These are phyloP conservation scores for Rhynchotus rufescens DNA, from an alignment of 2,797 vertebrate species.

Conservation along the genomic window DNA sequence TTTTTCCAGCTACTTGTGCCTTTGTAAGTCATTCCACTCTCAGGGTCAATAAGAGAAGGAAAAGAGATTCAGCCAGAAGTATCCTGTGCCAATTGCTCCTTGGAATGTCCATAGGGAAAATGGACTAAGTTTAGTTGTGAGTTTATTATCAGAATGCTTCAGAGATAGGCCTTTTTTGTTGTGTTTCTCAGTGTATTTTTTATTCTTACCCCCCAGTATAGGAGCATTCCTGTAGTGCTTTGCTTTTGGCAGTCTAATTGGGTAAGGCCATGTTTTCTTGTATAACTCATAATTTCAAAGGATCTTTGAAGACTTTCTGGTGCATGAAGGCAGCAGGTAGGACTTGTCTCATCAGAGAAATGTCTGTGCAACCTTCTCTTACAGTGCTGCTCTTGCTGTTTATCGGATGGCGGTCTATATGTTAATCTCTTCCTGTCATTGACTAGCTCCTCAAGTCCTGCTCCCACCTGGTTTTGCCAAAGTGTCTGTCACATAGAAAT, in stretches of 20 bases:
- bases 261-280: background rate
- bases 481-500: too few species aligned
- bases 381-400: too few species aligned
- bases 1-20: background rate
- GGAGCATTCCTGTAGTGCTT: background rate
- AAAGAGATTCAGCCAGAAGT: background rate
- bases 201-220: background rate
- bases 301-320: too few species aligned
- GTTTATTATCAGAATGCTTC: background rate
- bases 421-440: too few species aligned
- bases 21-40: background rate
- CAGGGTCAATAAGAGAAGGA: background rate
- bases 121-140: background rate
- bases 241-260: background rate
- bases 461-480: too few species aligned
- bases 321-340: too few species aligned
- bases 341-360: too few species aligned
- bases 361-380: too few species aligned
- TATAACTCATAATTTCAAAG: too few species aligned
- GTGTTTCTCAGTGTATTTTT: background rate
- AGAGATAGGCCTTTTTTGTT: background rate
- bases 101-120: background rate
- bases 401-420: too few species aligned
- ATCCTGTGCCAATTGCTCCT: background rate
- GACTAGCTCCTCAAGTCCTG: too few species aligned